Evolutionary conservation across 2,888 invertebrate species (phyloP).

Genomic region (Oscheius sp.): DNA sequence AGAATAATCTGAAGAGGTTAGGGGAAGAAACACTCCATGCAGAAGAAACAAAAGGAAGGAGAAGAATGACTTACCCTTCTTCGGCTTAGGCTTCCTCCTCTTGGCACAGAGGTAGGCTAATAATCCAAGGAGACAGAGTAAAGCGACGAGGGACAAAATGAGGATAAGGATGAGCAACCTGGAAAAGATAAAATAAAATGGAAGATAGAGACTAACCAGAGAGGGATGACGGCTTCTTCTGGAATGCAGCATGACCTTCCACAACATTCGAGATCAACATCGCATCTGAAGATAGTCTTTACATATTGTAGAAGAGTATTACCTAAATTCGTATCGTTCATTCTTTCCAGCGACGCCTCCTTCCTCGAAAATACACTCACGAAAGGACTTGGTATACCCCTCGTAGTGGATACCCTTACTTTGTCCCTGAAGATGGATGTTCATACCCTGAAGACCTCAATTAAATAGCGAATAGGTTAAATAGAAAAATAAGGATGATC

Average conservation of each 20-base stretch:
- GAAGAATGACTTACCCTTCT: slow-evolving; percentile 52
- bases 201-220: slow-evolving; percentile 49
- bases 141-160: slow-evolving; percentile 50
- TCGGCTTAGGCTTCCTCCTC: slow-evolving; percentile 58
- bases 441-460: slow-evolving; percentile 35
- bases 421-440: slow-evolving; percentile 65
- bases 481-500: background rate
- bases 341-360: slow-evolving; percentile 64
- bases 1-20: slow-evolving; percentile 15
- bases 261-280: slow-evolving; percentile 65
- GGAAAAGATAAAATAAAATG: slow-evolving; percentile 18
- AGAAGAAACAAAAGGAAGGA: background rate
- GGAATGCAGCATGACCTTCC: slow-evolving; percentile 68
- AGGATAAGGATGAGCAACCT: slow-evolving; percentile 65
- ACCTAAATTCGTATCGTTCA: slow-evolving; percentile 69
- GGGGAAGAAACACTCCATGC: slow-evolving; percentile 1
- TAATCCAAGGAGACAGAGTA: slow-evolving; percentile 52
- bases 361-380: slow-evolving; percentile 68
- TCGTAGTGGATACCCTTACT: slow-evolving; percentile 68
- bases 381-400: slow-evolving; percentile 66
- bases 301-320: background rate
- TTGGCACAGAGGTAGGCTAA: slow-evolving; percentile 60
- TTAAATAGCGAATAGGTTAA: slow-evolving; percentile 5
- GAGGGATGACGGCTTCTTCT: slow-evolving; percentile 57
- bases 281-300: slow-evolving; percentile 53